Percentiles rank a stretch among this genome's conserved stretches.
Conservation (phyloP, 2,888 invertebrate species). For the Branchellion lobata region DNA sequence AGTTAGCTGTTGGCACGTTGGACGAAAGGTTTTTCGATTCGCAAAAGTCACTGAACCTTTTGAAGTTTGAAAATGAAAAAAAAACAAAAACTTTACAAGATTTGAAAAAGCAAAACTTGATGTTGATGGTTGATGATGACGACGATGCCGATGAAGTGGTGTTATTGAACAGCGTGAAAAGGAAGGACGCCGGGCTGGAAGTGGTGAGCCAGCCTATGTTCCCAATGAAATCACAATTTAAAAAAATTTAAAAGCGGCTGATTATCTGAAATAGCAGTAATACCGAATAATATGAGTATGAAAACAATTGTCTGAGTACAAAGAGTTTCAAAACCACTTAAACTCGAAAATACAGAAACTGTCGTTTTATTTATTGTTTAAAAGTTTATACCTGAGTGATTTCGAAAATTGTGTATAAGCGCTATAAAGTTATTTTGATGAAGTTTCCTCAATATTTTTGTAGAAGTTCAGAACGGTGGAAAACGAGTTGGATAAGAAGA, state of each 20-base stretch:
- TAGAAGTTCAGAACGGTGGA: conserved; percentile 60
- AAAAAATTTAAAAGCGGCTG: no score
- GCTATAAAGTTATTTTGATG: no score
- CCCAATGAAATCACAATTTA: no score
- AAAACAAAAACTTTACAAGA: neutral
- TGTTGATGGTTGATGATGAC: conserved; percentile 1
- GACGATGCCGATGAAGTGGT: neutral
- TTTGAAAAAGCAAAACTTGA: neutral
- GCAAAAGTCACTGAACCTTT: neutral
- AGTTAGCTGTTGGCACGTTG: neutral
- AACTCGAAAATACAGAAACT: no score
- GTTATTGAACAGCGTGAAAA: neutral
- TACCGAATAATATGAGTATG: no score
- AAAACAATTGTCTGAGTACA: no score
- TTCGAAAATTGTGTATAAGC: no score
- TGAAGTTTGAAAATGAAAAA: conserved; percentile 18
- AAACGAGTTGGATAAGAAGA: conserved; percentile 55
- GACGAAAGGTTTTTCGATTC: neutral
- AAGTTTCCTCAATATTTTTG: neutral
- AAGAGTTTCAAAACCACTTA: no score
- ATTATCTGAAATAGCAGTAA: no score
- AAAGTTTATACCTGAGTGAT: no score
- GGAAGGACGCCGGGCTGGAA: neutral
- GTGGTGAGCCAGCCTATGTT: neutral
- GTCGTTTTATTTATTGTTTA: no score